Base-by-base conservation (phyloP, 2,113 vertebrate species). In the Pogonocichla stellata region DNA sequence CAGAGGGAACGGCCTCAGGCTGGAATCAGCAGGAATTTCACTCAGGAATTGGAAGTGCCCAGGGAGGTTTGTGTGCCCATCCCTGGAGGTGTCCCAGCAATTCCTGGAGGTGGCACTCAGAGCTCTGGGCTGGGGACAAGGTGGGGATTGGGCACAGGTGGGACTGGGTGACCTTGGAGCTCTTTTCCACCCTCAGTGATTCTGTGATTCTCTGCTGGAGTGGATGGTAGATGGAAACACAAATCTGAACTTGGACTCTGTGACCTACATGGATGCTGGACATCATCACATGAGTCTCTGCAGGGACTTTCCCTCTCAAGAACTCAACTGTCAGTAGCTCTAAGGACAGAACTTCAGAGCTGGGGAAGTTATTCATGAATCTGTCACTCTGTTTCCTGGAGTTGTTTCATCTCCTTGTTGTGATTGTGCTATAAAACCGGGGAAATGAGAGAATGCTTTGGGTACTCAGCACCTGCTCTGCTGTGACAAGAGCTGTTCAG, bases 121-220 rank as follows among this genome's bases (percentile, higher is more conserved):
- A 0, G 84, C 85, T 79, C 24, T 71, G 24, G 47, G 56, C 20
- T 70, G 57, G n/a, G 4, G 48, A 48, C 56, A n/a, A 5, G 13
- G 29, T 71, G 34, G 24, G 1, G 1, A n/a, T 34, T 0, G 9
- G 47, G 0, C 65, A 25, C 57, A 71, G 50, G 0, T 18, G 31
- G 34, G 17, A 25, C 9, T 48, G 0, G 0, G 12, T 64, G 31
- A 40, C 48, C 57, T 40, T 40, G 25, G 34, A 42, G 34, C 4
- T 25, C 11, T 72, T 71, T 80, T 26, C 66, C 25, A 56, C 0
- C 19, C 48, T 71, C 34, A 34, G 25, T 11, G 56, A 7, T 36
- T 4, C 26, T 43, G 43, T 6, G 73, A 17, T 71, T 80, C 34
- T 29, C 47, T 70, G 47, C 64, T 54, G 40, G n/a, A n/a, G 15